Conservation (phyloP, 2,113 vertebrate species). For the Beaufortia kweichowensis region DNA sequence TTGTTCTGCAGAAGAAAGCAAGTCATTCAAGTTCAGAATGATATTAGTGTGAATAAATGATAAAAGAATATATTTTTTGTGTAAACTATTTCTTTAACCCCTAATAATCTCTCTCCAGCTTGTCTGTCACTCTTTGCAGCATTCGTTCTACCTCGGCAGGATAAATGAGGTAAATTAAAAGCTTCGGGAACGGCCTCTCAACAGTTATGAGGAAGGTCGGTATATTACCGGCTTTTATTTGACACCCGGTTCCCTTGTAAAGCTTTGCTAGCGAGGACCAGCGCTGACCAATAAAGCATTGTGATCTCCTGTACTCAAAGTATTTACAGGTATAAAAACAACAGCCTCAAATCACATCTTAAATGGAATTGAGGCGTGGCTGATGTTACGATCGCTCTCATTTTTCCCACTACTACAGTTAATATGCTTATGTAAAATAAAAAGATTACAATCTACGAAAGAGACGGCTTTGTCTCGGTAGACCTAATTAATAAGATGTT, state of each 20-base stretch:
- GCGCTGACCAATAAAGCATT: conserved; percentile 68
- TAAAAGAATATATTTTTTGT: background rate
- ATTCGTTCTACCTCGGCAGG: conserved; percentile 15
- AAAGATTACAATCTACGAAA: background rate
- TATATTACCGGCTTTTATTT: conserved; percentile 76
- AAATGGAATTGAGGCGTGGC: conserved; percentile 49
- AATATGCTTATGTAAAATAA: background rate
- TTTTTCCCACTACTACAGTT: conserved; percentile 16
- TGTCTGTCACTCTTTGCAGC: conserved; percentile 6
- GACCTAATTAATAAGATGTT: background rate
- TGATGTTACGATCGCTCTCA: conserved; percentile 31
- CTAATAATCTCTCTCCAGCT: background rate
- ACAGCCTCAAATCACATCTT: conserved; percentile 72
- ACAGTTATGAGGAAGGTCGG: conserved; percentile 64
- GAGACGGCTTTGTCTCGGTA: background rate
- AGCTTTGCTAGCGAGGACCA: conserved; percentile 62
- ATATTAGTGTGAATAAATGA: too few species aligned
- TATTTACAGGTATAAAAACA: conserved; percentile 75
- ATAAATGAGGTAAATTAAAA: conserved; percentile 67
- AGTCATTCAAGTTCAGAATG: too few species aligned
- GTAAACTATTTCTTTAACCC: background rate
- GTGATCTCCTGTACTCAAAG: conserved; percentile 59
- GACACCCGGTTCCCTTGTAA: conserved; percentile 71
- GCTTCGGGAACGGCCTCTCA: conserved; percentile 58
- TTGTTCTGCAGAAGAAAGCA: too few species aligned